These are phyloP conservation scores for Chionis minor DNA, from an alignment of 2,113 vertebrate genomes.

Conservation along the genomic window DNA sequence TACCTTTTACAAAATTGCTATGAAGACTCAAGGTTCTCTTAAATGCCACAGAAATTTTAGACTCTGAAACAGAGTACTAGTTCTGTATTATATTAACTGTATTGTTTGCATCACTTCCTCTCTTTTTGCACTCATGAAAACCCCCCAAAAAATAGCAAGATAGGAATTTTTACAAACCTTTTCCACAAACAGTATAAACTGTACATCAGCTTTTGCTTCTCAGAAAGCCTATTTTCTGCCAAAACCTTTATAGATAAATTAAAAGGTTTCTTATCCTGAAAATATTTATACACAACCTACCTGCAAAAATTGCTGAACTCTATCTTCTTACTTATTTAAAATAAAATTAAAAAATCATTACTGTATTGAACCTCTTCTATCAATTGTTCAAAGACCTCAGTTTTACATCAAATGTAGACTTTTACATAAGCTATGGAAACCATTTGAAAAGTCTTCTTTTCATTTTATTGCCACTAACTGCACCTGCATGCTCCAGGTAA, in stretches of 20 bases:
- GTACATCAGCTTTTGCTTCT: background rate
- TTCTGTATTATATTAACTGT: background rate
- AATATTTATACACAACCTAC: background rate
- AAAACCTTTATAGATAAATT: background rate
- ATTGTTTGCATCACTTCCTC: background rate
- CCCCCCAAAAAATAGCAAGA: background rate
- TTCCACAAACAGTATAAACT: background rate
- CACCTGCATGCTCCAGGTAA: background rate
- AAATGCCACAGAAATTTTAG: background rate
- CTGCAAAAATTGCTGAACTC: background rate
- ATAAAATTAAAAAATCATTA: background rate
- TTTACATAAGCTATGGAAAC: background rate
- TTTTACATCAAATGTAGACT: background rate
- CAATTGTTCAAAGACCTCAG: background rate
- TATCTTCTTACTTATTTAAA: background rate
- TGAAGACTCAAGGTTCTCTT: background rate
- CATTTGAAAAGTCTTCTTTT: background rate
- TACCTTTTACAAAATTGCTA: background rate
- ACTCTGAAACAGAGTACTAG: background rate
- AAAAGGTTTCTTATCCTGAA: background rate
- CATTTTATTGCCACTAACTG: background rate
- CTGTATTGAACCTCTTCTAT: background rate
- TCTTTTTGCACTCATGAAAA: background rate
- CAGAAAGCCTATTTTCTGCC: background rate
- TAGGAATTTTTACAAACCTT: background rate